Evolutionary conservation across 1,140 invertebrate genomes (phyloP).

Genomic region (Trachymyrmex cornetzi): DNA sequence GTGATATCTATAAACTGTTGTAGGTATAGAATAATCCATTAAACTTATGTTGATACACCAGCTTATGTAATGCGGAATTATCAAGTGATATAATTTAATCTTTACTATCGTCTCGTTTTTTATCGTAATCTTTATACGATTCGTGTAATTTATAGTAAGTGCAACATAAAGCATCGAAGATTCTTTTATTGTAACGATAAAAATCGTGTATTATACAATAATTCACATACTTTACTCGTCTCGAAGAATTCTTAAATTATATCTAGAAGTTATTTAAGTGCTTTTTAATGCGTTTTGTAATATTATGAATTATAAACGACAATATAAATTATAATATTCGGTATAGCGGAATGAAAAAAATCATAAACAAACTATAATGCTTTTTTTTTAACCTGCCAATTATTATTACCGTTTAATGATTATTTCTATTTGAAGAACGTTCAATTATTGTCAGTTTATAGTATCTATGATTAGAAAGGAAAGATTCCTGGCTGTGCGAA

Average conservation of each 20-base stretch:
- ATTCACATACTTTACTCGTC: neutral
- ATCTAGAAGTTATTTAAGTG: neutral
- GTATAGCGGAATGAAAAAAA: neutral
- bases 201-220: conserved; percentile 17
- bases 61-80: conserved; percentile 21
- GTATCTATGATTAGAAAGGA: neutral
- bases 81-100: conserved; percentile 17
- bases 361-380: neutral
- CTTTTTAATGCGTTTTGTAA: conserved; percentile 27
- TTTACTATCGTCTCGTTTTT: neutral
- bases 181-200: conserved; percentile 24
- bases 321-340: conserved; percentile 30
- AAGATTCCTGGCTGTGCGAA: neutral
- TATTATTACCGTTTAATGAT: neutral
- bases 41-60: neutral
- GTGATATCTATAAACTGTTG: conserved; percentile 22
- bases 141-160: neutral
- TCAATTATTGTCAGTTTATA: conserved; percentile 21
- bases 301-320: neutral
- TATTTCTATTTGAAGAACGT: neutral
- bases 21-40: conserved; percentile 9
- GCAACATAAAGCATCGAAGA: neutral
- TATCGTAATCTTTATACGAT: neutral
- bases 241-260: conserved; percentile 39
- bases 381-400: conserved; percentile 19